Evolutionary conservation across 92 coral and sea anemone genomes (phyloP), one percentile per base, ranked within the genome.

Genomic region (Porites lobata): DNA sequence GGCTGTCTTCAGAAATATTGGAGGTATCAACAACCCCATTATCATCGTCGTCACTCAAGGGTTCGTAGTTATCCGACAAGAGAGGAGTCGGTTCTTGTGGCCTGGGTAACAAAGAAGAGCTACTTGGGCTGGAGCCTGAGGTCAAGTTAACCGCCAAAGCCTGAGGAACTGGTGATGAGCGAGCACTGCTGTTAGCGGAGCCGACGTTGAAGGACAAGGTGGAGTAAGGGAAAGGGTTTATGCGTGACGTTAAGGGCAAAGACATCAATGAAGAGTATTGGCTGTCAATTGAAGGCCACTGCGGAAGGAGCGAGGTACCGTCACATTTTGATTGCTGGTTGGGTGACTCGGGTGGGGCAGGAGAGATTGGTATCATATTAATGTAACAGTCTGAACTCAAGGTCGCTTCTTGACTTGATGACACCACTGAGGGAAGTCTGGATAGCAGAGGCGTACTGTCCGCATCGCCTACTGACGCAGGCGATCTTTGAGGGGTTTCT

Each of bases 31-130:
- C 86, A 67, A 81, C 14, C 61, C 9, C 77, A 32, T 79, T 68
- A 50, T 90, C 93, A 17, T 95, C 99, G 73, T 97, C 99, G 59
- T 97, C 99, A 73, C 99, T 97, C 61, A 97, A 88, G 17, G 99
- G 99, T 82, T 97, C 99, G 65, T 97, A 97, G 77, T 94, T 95
- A 81, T 96, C 97, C 53, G 99, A 96, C 90, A 97, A 79, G 57
- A 95, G 88, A 38, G 94, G 96, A 38, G 85, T 81, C 24, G 95
- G 96, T 54, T 96, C 99, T 12, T 92, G 98, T 65, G 93, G 93
- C 74, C 96, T 92, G 17, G 93, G 85, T 56, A 94, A 84, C 82
- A 94, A 78, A 51, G 98, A 83, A 8, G 96, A 77, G 76, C 94
- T 92, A 43, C 94, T 85, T 2, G 98, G 98, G 80, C 94, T 91